Evolutionary conservation across 2,113 vertebrate genomes (phyloP).

Genomic region (Psammodynastes pulverulentus): DNA sequence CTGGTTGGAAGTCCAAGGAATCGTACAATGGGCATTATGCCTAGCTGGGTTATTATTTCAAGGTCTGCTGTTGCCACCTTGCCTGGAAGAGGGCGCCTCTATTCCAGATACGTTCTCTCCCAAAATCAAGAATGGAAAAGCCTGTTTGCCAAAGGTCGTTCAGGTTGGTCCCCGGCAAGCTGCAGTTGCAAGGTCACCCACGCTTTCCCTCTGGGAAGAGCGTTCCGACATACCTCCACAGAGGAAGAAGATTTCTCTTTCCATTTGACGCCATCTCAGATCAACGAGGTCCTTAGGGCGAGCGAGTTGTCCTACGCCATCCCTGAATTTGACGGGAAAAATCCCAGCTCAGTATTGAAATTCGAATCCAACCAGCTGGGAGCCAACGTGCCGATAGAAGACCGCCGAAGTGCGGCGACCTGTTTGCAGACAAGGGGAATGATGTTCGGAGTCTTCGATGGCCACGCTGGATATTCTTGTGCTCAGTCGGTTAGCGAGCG

Average conservation of each 20-base stretch:
- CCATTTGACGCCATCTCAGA: constrained; percentile 77
- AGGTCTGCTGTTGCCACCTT: constrained; percentile 55
- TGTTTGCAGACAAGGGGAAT: constrained; percentile 88
- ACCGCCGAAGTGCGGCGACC: constrained; percentile 82
- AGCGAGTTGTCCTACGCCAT: constrained; percentile 78
- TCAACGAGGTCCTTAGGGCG: constrained; percentile 78
- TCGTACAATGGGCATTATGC: constrained; percentile 70
- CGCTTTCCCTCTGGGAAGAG: constrained; percentile 41
- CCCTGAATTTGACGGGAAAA: constrained; percentile 70
- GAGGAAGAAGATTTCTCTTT: constrained; percentile 78
- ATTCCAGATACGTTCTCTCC: constrained; percentile 57
- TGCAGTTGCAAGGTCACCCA: constrained; percentile 17
- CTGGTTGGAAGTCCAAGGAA: not conserved
- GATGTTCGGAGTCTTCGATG: constrained; percentile 92
- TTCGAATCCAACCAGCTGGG: constrained; percentile 92
- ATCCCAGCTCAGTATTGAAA: constrained; percentile 73
- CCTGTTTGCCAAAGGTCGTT: not conserved
- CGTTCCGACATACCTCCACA: constrained; percentile 71
- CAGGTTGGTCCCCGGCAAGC: constrained; percentile 18
- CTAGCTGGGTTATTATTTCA: constrained; percentile 68
- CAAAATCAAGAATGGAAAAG: constrained; percentile 59
- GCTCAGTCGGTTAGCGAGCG: constrained; percentile 91
- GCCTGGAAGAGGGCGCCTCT: constrained; percentile 54
- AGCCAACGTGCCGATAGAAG: constrained; percentile 88
- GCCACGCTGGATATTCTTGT: constrained; percentile 87